phyloP scores from a whole-genome alignment of 2,113 vertebrate genomes.

The Zeus faber region DNA sequence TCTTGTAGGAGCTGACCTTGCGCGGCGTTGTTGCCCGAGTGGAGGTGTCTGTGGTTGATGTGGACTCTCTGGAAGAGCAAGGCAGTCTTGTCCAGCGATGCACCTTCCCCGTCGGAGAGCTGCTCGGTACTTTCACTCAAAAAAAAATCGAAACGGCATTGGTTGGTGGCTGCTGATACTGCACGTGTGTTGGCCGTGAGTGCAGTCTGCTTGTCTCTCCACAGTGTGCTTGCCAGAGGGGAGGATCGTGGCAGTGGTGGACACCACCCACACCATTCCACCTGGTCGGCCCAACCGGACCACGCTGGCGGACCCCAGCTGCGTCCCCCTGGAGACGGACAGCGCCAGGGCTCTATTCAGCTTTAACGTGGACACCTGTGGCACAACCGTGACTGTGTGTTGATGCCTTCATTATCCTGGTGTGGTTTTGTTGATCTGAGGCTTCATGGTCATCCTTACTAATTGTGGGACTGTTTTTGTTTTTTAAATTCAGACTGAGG shows the following conservation, averaged over 20 bases:
- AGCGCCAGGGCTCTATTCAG: slow-evolving; percentile 59
- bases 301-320: slow-evolving; percentile 53
- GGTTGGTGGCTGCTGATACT: not conserved
- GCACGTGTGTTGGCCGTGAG: too few relatives aligned
- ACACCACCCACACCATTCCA: slow-evolving; percentile 55
- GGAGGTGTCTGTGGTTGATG: slow-evolving; percentile 36
- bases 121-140: slow-evolving; percentile 38
- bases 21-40: slow-evolving; percentile 30
- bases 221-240: slow-evolving; percentile 66
- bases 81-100: slow-evolving; percentile 37
- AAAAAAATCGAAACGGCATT: not conserved
- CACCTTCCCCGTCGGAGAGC: slow-evolving; percentile 42
- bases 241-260: slow-evolving; percentile 54
- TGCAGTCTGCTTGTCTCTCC: not conserved
- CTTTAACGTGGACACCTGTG: slow-evolving; percentile 63
- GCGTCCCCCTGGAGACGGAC: slow-evolving; percentile 55
- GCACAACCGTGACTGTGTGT: slow-evolving; percentile 56
- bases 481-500: slow-evolving; percentile 45
- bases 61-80: slow-evolving; percentile 22
- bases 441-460: not conserved
- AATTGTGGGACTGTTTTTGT: slow-evolving; percentile 3
- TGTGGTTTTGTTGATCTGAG: not conserved
- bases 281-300: slow-evolving; percentile 48
- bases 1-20: slow-evolving; percentile 39
- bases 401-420: not conserved